Base-by-base conservation (phyloP, 2,888 invertebrate species). In the Lissonota sp. region DNA sequence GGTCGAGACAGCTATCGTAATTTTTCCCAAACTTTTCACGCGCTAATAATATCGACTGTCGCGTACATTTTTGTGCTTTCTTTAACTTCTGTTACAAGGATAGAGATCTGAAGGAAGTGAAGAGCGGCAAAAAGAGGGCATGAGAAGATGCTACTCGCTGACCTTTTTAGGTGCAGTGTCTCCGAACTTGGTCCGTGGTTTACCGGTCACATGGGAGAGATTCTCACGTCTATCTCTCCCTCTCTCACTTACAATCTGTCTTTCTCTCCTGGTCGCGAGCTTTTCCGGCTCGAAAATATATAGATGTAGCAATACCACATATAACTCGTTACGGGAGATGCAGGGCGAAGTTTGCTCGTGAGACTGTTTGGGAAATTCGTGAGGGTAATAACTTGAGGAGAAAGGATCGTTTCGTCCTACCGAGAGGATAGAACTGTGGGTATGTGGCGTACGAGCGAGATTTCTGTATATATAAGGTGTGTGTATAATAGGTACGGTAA, bases 351-450 rank as follows among this genome's bases (percentile, higher is more conserved):
- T 63, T 76, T 77, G 57, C 55, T 51, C 64, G 51, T 40, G 66
- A 66, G 75, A 75, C 66, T 64, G 70, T 80, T 71, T 1, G 46
- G 74, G 71, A 75, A 76, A 80, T 80, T 80, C 75, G 71, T 75
- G 79, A 84, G 80, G 71, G 76, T 60, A 81, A 83, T 81, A 85
- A 83, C 80, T 84, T 71, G 63, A 51, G 79, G 76, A 71, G 80
- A 81, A 85, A 81, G 78, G 82, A 80, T 79, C 69, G 79, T 74
- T 79, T 64, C 60, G 74, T 80, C 55, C 66, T 72, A 70, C 64
- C 70, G 58, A 72, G 10, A 8, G 37, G 16, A 46, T 10, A 14
- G 40, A 46, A 55, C 40, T 49, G 40, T 10, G 77, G 77, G 80
- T 76, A 82, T 66, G 77, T 77, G 60, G 84, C 79, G 75, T 73